Evolutionary conservation across 2,113 vertebrate genomes (phyloP).

Genomic region (Oryzias curvinotus): DNA sequence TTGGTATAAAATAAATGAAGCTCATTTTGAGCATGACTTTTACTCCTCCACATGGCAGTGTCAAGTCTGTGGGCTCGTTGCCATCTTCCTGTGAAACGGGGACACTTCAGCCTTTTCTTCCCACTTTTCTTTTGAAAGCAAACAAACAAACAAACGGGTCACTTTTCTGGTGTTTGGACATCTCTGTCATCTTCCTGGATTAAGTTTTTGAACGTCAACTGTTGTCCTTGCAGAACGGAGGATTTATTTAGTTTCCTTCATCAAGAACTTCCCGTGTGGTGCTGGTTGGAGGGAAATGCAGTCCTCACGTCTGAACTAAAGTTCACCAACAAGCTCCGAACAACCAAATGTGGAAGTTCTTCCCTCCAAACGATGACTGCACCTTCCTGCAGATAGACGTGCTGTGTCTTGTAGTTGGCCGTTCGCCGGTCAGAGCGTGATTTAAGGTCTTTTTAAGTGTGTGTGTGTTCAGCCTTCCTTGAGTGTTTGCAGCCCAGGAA

Average conservation of each 20-base stretch:
- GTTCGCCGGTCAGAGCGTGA: constrained; percentile 72
- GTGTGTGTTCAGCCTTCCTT: constrained; percentile 36
- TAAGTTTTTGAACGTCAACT: constrained; percentile 1
- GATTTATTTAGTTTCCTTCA: not conserved
- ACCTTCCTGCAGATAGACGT: constrained; percentile 28
- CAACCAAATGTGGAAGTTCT: constrained; percentile 19
- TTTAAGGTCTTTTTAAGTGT: constrained; percentile 18
- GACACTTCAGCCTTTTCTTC: constrained; percentile 27
- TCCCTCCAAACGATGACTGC: constrained; percentile 16
- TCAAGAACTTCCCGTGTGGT: constrained; percentile 7
- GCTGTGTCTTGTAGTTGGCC: constrained; percentile 57
- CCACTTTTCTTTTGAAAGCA: constrained; percentile 11
- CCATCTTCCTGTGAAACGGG: constrained; percentile 52
- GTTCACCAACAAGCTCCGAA: constrained; percentile 17
- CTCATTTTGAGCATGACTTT: constrained; percentile 54
- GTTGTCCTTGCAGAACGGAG: constrained; percentile 1
- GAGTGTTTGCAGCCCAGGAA: constrained; percentile 60
- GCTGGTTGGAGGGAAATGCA: constrained; percentile 9
- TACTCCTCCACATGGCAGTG: constrained; percentile 71
- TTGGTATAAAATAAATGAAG: constrained; percentile 65
- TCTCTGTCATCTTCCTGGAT: too few relatives aligned
- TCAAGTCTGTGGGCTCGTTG: constrained; percentile 62
- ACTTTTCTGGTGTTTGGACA: not conserved
- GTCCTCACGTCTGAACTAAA: constrained; percentile 16
- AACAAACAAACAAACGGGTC: not conserved